These are phyloP conservation scores for Lordiphosa stackelbergi DNA, from an alignment of 1,140 invertebrate species.

Conservation along the genomic window DNA sequence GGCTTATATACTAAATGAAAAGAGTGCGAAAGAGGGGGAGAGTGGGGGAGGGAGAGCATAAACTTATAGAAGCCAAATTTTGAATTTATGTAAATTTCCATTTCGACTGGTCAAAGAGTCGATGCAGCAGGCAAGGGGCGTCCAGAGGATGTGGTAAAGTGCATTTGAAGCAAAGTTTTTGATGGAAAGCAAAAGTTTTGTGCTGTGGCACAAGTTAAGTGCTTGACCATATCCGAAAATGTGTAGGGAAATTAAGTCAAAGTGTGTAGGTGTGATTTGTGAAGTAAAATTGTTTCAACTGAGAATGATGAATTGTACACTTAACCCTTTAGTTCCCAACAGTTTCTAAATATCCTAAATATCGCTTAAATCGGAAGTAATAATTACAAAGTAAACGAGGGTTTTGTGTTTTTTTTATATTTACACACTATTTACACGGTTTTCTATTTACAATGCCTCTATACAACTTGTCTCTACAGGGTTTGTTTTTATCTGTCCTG, in stretches of 20 bases:
- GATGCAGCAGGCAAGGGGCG: constrained; percentile 9
- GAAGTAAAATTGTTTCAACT: constrained; percentile 2
- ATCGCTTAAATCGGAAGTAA: too few relatives aligned
- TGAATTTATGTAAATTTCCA: constrained; percentile 45
- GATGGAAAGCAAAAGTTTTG: constrained; percentile 66
- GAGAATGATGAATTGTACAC: neutral
- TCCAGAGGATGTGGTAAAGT: constrained; percentile 54
- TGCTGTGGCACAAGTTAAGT: constrained; percentile 49
- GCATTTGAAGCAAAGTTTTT: constrained; percentile 46
- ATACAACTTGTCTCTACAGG: too few relatives aligned
- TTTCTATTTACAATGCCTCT: too few relatives aligned
- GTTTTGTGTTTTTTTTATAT: too few relatives aligned
- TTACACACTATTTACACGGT: too few relatives aligned
- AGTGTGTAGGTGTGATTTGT: constrained; percentile 3
- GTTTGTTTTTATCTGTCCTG: too few relatives aligned
- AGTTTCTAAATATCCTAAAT: too few relatives aligned
- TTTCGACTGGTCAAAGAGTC: constrained; percentile 45
- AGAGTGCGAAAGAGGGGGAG: constrained; percentile 6
- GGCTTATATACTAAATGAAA: constrained; percentile 28
- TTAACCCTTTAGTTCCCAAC: too few relatives aligned
- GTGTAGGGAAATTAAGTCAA: neutral
- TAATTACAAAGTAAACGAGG: too few relatives aligned
- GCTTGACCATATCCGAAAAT: constrained; percentile 25
- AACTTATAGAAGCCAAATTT: constrained; percentile 30
- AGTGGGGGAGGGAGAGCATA: neutral